Conservation (phyloP, 2,888 invertebrate species). For the Cryptophagus acutangulus region DNA sequence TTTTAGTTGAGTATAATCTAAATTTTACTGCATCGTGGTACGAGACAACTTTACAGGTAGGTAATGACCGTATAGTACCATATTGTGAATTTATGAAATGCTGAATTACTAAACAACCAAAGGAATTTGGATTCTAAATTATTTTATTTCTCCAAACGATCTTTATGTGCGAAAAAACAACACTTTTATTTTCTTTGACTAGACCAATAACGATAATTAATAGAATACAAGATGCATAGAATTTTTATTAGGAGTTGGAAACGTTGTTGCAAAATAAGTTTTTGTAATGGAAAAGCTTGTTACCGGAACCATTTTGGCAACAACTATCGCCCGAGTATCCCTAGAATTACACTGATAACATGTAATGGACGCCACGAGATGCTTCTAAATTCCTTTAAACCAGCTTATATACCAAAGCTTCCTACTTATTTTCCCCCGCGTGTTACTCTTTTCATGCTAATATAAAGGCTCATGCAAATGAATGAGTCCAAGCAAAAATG, state of each 20-base stretch:
- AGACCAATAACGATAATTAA: no score
- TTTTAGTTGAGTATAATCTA: constrained; percentile 36
- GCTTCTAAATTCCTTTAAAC: constrained; percentile 44
- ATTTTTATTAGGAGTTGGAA: constrained; percentile 22
- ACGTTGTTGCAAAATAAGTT: constrained; percentile 34
- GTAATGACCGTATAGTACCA: constrained; percentile 24
- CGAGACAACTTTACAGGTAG: constrained; percentile 32
- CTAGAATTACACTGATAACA: constrained; percentile 44
- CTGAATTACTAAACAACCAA: constrained; percentile 25
- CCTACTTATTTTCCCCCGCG: constrained; percentile 16
- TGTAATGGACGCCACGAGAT: constrained; percentile 43
- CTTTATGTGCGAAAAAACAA: no score
- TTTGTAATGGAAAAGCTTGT: constrained; percentile 39
- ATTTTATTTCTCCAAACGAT: no score
- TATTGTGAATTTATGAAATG: constrained; percentile 30
- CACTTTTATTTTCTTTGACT: no score
- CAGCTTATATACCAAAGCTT: constrained; percentile 33
- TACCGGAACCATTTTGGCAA: constrained; percentile 41
- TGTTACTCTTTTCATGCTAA: constrained; percentile 27
- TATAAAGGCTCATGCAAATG: constrained; percentile 45
- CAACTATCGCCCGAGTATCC: constrained; percentile 41
- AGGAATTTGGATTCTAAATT: no score
- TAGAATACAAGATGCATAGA: no score
- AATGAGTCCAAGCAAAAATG: constrained; percentile 34
- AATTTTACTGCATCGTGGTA: constrained; percentile 33